Conservation (phyloP, 2,113 vertebrate genomes). For the Leucopsar rothschildi region DNA sequence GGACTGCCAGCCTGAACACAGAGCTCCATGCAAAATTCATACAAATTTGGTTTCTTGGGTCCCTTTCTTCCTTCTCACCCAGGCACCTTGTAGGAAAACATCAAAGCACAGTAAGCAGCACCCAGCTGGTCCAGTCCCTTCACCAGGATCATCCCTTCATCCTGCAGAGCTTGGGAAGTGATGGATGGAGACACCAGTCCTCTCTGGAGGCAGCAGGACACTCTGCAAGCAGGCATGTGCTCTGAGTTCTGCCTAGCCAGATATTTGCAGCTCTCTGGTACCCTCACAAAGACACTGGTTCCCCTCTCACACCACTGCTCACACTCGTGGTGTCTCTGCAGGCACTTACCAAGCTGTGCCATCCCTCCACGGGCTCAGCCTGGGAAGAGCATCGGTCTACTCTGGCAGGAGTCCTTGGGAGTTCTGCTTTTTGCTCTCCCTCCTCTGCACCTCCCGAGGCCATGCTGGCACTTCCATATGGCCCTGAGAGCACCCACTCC, state of each 20-base stretch:
- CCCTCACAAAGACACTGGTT: neutral
- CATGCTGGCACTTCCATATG: neutral
- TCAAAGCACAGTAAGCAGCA: neutral
- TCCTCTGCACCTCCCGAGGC: neutral
- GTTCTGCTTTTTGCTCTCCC: neutral
- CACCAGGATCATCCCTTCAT: neutral
- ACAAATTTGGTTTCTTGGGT: neutral
- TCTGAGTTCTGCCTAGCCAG: neutral
- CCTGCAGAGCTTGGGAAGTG: neutral
- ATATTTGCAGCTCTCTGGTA: neutral
- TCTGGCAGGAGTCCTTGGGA: neutral
- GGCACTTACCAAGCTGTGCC: neutral
- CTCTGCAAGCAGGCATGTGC: neutral
- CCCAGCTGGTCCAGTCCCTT: neutral
- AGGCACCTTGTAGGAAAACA: neutral
- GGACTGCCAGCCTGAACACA: neutral
- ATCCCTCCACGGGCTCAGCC: neutral
- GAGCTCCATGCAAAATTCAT: neutral
- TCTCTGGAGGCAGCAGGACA: neutral
- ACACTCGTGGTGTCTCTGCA: fast-evolving
- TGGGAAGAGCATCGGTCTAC: neutral
- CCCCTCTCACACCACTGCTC: neutral
- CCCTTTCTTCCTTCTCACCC: neutral
- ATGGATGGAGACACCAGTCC: neutral
- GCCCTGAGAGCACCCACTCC: fast-evolving